phyloP scores from a whole-genome alignment of 2,888 invertebrate genomes.

The Chrysomela aeneicollis region DNA sequence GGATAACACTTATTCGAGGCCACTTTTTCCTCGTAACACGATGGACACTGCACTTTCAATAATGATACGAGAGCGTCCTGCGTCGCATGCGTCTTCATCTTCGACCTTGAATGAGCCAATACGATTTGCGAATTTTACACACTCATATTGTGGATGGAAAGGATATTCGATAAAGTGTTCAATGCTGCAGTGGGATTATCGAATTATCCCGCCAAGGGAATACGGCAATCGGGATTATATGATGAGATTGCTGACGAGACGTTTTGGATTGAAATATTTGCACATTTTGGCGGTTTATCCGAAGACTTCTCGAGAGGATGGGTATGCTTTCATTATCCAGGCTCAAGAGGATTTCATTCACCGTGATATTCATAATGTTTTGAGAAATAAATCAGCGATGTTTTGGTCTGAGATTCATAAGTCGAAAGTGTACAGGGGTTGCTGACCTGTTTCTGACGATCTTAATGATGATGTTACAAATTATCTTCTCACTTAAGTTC shows the following conservation, averaged over 20 bases:
- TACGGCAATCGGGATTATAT: background rate
- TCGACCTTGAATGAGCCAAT: no score
- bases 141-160: no score
- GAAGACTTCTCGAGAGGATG: background rate
- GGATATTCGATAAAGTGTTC: background rate
- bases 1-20: no score
- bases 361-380: background rate
- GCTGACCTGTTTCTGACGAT: no score
- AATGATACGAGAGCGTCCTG: no score
- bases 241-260: background rate
- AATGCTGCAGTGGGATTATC: slow-evolving; percentile 20
- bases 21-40: no score
- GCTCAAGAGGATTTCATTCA: background rate
- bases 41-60: no score
- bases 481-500: no score
- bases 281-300: background rate
- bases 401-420: background rate
- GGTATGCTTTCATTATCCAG: background rate
- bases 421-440: no score
- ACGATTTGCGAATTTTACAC: no score
- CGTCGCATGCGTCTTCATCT: no score
- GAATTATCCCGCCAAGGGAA: slow-evolving; percentile 20
- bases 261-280: background rate
- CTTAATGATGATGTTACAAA: no score
- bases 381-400: background rate